Conservation (phyloP, 2,888 invertebrate genomes). For the Cotesia congregata region DNA sequence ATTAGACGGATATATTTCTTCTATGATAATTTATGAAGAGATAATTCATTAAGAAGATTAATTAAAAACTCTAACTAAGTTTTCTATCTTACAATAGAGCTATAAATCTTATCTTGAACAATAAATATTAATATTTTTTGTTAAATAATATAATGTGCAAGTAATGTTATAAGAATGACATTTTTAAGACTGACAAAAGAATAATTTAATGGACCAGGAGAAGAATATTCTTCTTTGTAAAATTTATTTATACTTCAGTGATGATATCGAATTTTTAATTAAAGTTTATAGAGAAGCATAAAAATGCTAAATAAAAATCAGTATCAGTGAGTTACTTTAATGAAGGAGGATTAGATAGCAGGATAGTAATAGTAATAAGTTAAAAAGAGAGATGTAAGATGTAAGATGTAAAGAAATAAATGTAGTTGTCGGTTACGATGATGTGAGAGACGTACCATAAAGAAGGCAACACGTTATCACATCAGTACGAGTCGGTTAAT, state of each 20-base stretch:
- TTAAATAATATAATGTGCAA: not conserved
- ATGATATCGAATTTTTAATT: not conserved
- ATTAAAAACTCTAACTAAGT: no score
- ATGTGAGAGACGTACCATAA: not conserved
- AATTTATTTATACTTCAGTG: not conserved
- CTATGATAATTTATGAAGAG: no score
- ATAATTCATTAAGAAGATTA: not conserved
- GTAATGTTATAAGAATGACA: not conserved
- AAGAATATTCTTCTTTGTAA: no score
- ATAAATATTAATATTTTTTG: not conserved
- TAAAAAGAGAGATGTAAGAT: constrained; percentile 3
- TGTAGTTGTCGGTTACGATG: constrained; percentile 6
- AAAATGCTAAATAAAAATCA: not conserved
- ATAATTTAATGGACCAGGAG: no score
- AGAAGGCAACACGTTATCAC: constrained; percentile 7
- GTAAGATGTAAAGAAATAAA: not conserved
- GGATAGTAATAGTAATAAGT: constrained; percentile 1
- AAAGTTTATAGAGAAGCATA: not conserved
- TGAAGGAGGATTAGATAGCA: not conserved
- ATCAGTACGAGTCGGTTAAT: constrained; percentile 5
- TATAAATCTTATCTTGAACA: not conserved
- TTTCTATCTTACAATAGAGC: not conserved
- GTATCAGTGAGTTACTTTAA: constrained; percentile 1
- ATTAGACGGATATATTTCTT: no score
- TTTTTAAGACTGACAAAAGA: not conserved